These are phyloP conservation scores for Phaedon cochleariae DNA, from an alignment of 2,888 invertebrate genomes.

Conservation along the genomic window DNA sequence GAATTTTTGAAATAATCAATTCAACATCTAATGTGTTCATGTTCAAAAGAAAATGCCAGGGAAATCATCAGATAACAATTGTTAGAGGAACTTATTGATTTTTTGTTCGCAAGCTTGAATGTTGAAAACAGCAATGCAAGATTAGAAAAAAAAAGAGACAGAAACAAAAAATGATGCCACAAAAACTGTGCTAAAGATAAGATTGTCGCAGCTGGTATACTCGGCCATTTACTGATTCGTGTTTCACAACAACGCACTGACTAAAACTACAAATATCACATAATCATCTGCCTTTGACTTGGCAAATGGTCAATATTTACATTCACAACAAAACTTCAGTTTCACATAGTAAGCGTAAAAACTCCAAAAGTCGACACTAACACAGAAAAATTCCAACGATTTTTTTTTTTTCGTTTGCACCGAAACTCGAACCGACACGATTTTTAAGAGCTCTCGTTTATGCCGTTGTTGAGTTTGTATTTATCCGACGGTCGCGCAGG, in stretches of 20 bases:
- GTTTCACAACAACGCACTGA: neutral
- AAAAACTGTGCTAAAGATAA: no score
- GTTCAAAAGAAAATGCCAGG: no score
- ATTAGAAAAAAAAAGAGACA: neutral
- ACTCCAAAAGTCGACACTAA: constrained; percentile 8
- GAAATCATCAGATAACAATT: no score
- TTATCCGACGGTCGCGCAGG: constrained; percentile 35
- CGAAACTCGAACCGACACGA: constrained; percentile 4
- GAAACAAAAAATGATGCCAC: neutral
- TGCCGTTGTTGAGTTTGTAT: constrained; percentile 21
- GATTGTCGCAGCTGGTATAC: neutral
- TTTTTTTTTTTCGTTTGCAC: neutral
- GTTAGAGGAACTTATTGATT: no score
- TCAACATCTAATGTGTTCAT: no score
- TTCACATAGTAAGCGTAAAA: constrained; percentile 12
- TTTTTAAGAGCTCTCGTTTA: constrained; percentile 13
- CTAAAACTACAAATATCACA: constrained; percentile 15
- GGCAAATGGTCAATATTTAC: constrained; percentile 24
- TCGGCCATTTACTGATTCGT: neutral
- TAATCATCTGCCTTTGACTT: constrained; percentile 12
- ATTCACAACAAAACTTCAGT: constrained; percentile 7
- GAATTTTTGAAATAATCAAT: no score
- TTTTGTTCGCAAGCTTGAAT: no score
- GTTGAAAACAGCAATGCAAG: no score
- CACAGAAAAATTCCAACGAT: neutral